phyloP scores from a whole-genome alignment of 2,888 invertebrate species.

The Drosophila fulvimacula region DNA sequence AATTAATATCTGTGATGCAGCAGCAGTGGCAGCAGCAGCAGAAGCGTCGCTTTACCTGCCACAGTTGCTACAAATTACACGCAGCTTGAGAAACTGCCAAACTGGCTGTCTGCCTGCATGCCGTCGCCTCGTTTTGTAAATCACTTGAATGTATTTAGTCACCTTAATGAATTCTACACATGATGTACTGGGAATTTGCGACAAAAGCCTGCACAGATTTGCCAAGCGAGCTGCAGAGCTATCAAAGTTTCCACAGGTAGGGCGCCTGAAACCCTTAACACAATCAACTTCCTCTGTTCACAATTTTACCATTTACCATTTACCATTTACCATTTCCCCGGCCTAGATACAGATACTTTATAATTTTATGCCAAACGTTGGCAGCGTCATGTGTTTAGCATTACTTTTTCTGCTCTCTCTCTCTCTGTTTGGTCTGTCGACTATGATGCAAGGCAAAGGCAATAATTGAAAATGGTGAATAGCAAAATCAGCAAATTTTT shows the following conservation, averaged over 20 bases:
- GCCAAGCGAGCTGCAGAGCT: slow-evolving; percentile 51
- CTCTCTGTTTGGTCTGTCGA: slow-evolving; percentile 21
- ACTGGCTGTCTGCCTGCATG: slow-evolving; percentile 24
- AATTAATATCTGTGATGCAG: slow-evolving; percentile 78
- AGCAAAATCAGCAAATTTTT: slow-evolving; percentile 6
- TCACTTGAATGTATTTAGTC: slow-evolving; percentile 73
- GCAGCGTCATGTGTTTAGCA: slow-evolving; percentile 61
- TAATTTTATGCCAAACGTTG: slow-evolving; percentile 71
- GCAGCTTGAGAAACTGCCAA: slow-evolving; percentile 76
- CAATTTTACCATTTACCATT: slow-evolving; percentile 19
- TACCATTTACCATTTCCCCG: slow-evolving; percentile 25
- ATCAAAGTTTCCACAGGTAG: slow-evolving; percentile 65
- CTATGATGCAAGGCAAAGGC: slow-evolving; percentile 19
- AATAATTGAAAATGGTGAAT: slow-evolving; percentile 26
- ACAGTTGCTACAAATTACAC: slow-evolving; percentile 79
- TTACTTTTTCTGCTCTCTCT: slow-evolving; percentile 15
- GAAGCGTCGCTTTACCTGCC: slow-evolving; percentile 64
- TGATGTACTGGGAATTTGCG: slow-evolving; percentile 77
- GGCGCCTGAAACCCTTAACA: slow-evolving; percentile 26
- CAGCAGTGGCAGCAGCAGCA: slow-evolving; percentile 18
- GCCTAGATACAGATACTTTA: slow-evolving; percentile 62
- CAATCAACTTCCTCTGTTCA: slow-evolving; percentile 9
- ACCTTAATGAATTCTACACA: slow-evolving; percentile 81
- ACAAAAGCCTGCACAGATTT: slow-evolving; percentile 78
- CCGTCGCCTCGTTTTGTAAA: slow-evolving; percentile 21